These are phyloP conservation scores for Neosilurus hyrtlii DNA, from an alignment of 2,797 vertebrate genomes.

Conservation along the genomic window DNA sequence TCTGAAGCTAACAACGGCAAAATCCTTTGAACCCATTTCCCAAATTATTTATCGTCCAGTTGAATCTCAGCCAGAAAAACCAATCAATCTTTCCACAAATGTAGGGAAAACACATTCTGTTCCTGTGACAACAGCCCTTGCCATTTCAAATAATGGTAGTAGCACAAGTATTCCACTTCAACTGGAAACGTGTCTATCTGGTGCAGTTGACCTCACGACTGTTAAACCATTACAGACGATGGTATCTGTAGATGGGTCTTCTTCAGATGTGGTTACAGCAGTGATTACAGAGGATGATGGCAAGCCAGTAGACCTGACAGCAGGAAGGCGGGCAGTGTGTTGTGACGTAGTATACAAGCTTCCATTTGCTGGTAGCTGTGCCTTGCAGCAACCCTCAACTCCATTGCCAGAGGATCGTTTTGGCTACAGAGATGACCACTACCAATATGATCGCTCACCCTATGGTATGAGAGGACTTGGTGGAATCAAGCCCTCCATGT, in stretches of 20 bases:
- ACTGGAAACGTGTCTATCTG: constrained; percentile 72
- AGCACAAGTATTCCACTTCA: constrained; percentile 64
- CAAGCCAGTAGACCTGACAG: constrained; percentile 95
- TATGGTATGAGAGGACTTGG: constrained; percentile 85
- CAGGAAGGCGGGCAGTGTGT: constrained; percentile 89
- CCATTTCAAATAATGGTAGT: constrained; percentile 81
- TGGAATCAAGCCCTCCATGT: constrained; percentile 98
- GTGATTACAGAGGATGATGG: constrained; percentile 88
- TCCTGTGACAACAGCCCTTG: constrained; percentile 77
- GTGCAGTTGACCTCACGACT: constrained; percentile 91
- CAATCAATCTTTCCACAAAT: constrained; percentile 88
- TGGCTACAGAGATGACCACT: constrained; percentile 96
- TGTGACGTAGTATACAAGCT: constrained; percentile 96
- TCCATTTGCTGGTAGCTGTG: constrained; percentile 92
- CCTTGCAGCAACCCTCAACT: constrained; percentile 82
- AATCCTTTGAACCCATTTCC: constrained; percentile 80
- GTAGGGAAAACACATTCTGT: constrained; percentile 70
- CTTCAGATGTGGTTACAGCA: constrained; percentile 81
- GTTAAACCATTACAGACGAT: constrained; percentile 87
- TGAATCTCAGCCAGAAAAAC: constrained; percentile 81
- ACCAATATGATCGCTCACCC: constrained; percentile 86
- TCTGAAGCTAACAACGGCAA: constrained; percentile 87
- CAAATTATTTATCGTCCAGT: constrained; percentile 78
- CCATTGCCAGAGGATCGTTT: constrained; percentile 95
- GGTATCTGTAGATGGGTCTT: constrained; percentile 80